Percentiles rank a stretch among this genome's conserved stretches.
Conservation (phyloP, 2,113 vertebrate genomes). For the Saccopteryx leptura region DNA sequence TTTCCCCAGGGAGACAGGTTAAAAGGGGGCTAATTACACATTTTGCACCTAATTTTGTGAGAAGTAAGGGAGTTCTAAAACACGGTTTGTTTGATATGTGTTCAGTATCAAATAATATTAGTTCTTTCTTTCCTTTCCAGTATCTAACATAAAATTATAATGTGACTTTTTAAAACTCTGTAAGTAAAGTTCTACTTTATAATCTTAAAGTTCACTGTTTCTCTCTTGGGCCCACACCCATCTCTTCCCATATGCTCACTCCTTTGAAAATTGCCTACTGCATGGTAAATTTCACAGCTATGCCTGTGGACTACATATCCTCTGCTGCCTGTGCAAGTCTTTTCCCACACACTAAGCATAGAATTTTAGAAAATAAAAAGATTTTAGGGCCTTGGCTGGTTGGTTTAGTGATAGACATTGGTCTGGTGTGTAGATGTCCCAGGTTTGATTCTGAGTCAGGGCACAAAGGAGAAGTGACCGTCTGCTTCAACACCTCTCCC, state of each 20-base stretch:
- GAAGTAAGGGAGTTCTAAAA: neutral
- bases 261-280: neutral
- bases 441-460: too few species aligned
- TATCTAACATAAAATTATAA: neutral
- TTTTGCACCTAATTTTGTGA: neutral
- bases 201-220: neutral
- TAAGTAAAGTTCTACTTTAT: neutral
- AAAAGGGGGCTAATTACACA: neutral
- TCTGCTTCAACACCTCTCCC: too few species aligned
- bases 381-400: neutral
- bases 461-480: too few species aligned
- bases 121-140: neutral
- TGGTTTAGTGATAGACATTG: too few species aligned
- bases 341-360: neutral
- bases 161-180: neutral
- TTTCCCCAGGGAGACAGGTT: neutral
- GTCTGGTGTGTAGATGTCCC: too few species aligned
- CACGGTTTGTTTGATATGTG: neutral
- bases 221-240: neutral
- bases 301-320: neutral
- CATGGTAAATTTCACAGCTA: neutral
- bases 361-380: neutral
- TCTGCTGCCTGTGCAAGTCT: neutral
- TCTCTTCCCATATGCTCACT: neutral
- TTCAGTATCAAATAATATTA: neutral